A percentile compares a stretch with the other conserved stretches of the same genome.
Conservation (phyloP, 2,113 vertebrate genomes). For the Campylomormyrus tamandua region DNA sequence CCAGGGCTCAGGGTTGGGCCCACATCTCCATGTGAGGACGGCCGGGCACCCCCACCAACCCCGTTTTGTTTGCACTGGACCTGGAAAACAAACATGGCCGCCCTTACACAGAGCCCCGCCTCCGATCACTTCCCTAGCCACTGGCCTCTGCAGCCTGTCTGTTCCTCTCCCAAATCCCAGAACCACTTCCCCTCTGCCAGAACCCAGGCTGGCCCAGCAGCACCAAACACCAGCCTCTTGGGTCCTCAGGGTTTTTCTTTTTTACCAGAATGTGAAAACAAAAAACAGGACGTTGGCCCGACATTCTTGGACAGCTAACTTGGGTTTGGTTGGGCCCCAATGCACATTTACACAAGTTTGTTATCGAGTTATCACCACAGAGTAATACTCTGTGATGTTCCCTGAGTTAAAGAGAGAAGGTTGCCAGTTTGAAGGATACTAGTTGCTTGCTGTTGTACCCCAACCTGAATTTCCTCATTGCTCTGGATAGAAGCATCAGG, state of each 20-base stretch:
- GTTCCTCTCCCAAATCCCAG: neutral
- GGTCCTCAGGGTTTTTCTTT: neutral
- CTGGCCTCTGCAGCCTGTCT: neutral
- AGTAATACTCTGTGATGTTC: neutral
- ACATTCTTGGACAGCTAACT: neutral
- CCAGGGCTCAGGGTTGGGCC: neutral
- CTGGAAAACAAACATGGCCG: constrained; percentile 5
- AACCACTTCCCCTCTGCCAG: neutral
- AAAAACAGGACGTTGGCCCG: neutral
- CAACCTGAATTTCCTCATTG: neutral
- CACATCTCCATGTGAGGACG: neutral
- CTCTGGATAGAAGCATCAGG: neutral
- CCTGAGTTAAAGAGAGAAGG: neutral
- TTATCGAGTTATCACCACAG: neutral
- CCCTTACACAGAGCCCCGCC: neutral
- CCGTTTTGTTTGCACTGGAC: neutral
- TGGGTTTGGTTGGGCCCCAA: neutral
- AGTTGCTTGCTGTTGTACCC: neutral
- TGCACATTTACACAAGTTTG: neutral
- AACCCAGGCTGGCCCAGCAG: neutral
- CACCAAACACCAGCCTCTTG: neutral
- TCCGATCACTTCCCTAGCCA: neutral
- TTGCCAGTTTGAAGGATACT: neutral
- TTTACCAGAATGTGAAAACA: neutral
- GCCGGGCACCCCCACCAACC: neutral